Percentiles rank a stretch among this genome's conserved stretches.
Evolutionary conservation across 2,113 vertebrate genomes (phyloP).

Genomic region (Heterocephalus glaber): DNA sequence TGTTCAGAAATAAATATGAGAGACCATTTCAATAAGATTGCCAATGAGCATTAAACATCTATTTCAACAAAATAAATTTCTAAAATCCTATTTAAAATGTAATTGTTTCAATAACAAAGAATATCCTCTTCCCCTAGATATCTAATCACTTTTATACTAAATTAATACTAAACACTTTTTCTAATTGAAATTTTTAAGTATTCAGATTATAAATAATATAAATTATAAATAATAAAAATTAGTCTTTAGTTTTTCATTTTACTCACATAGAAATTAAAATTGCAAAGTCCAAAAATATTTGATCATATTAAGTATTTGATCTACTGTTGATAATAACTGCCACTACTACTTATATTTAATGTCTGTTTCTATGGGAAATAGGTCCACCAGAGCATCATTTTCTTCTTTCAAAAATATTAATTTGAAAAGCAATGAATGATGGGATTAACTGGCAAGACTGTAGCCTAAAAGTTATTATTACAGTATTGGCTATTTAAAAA

Average conservation of each 20-base stretch:
- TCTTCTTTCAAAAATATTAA: not conserved
- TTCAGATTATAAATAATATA: not conserved
- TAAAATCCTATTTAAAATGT: not conserved
- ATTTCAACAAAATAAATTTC: not conserved
- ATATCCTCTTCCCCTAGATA: not conserved
- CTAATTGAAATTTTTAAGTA: not conserved
- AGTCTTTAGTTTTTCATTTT: not conserved
- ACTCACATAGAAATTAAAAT: not conserved
- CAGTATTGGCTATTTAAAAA: not conserved
- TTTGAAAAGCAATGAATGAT: not conserved
- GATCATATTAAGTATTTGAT: not conserved
- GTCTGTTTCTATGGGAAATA: not conserved
- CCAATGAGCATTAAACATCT: not conserved
- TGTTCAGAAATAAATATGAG: not conserved
- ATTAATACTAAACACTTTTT: not conserved
- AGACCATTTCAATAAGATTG: not conserved
- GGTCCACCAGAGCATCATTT: not conserved
- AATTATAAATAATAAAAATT: not conserved
- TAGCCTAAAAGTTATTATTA: not conserved
- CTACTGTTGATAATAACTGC: not conserved
- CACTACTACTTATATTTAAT: not conserved
- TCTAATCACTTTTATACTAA: not conserved
- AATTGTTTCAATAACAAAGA: not conserved
- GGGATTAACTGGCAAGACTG: not conserved
- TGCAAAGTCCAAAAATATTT: not conserved